Base-by-base conservation (phyloP, 2,113 vertebrate species). In the Limnothrissa miodon region DNA sequence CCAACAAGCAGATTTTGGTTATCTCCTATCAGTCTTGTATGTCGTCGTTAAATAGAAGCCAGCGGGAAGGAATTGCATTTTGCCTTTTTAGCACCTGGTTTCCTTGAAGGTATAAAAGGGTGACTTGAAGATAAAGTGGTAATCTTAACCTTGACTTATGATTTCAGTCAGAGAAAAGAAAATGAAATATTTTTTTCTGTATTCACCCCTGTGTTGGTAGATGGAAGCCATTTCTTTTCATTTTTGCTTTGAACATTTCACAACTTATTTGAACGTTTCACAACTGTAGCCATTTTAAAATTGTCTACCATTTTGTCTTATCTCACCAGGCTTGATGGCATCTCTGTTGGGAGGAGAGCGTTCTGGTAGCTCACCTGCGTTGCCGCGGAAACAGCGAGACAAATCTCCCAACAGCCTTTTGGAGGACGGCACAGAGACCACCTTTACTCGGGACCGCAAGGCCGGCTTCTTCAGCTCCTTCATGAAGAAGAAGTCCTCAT, bases 381-480 rank as follows among this genome's bases (percentile, higher is more conserved):
- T 99, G 87, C 98, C 98, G 83, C 96, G 97, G 85, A 99, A 99
- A 86, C 98, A 98, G 62, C 94, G 97, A 86, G 98, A 99, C 86
- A 99, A 99, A 91, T 99, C 97, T 59, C 96, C 98, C 70, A 95
- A 94, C 91, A 96, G 95, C 93, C 94, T 98, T 53, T 86, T 98
- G 88, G 97, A 98, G 84, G 98, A 99, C 56, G 88, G 94, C 83
- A 95, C 96, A 90, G 98, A 99, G 92, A 96, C 96, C 80, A 96
- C 96, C n/a, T 99, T 99, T 88, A 98, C 96, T 39, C 93, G 98
- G 84, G 98, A 99, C 88, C 96, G 98, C 81, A 99, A 99, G 88
- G 96, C 97, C 1, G 97, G 97, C 88, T 99, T 99, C 94, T 99
- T 99, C 92, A 99, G 98, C 91, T 99, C 98, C 48, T 99, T 99